Base-by-base conservation (phyloP, 2,888 invertebrate genomes). In the Bedellia somnulentella region DNA sequence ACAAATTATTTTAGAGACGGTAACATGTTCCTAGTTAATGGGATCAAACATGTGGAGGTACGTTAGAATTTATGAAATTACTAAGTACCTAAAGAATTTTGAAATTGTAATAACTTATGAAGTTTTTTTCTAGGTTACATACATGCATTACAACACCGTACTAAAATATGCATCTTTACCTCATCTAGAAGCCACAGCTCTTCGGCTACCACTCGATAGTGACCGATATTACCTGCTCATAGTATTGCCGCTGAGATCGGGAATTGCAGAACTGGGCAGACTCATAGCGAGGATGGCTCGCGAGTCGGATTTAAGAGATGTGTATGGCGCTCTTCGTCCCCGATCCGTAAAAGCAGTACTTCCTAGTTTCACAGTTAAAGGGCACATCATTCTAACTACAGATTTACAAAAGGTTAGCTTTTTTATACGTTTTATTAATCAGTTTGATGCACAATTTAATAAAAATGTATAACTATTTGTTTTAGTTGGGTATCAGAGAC, bases 151-250 rank as follows among this genome's bases (percentile, higher is more conserved):
- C 59, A 86, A 89, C 36, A 82, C 89, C 0, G 80, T 88, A 23
- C 62, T 91, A 34, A 89, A 89, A 30, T 87, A 84, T 54, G 84
- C 83, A 18, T 87, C 85, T 50, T 78, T 89, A 16, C 83, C 86
- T 2, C 80, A 83, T 40, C 57, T 91, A 39, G 82, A 86, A 44
- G 82, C 89, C 6, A 77, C 85, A 25, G 86, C 85, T 2, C 64
- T 91, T 30, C 85, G 88, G 38, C 78, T 91, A 47, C 90, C 91
- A 8, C 57, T 92, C 31, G 90, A 92, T 52, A 89, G 89, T 40
- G 81, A 84, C 1, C 81, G 86, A 32, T 91, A 91, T 52, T 89
- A 87, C 48, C 71, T 91, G 24, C 68, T 91, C 31, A 80, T 91
- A 26, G 55, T 91, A 29, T 62, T 90, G 37, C 89, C 91, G 2